A percentile compares a stretch with the other conserved stretches of the same genome.
These are phyloP conservation scores for Nibea coibor DNA, from an alignment of 2,113 vertebrate species.

Conservation along the genomic window DNA sequence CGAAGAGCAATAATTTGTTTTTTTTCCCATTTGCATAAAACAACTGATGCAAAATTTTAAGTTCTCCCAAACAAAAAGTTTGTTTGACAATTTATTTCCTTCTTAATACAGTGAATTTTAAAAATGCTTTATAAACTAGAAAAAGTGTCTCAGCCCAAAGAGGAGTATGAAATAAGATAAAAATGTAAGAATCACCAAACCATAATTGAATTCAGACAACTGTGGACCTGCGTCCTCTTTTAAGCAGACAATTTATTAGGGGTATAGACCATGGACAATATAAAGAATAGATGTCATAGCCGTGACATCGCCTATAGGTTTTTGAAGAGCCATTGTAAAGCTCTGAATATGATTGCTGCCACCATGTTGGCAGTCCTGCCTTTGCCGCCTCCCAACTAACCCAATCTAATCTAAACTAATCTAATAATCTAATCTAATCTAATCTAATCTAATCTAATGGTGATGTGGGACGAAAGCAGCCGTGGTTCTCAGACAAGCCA, in stretches of 20 bases:
- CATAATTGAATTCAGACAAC: not conserved
- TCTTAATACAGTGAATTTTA: not conserved
- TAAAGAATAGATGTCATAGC: too few species aligned
- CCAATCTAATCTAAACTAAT: too few species aligned
- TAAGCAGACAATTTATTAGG: not conserved
- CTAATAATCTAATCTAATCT: too few species aligned
- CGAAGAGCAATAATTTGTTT: not conserved
- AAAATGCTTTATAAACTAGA: not conserved
- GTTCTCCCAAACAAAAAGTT: not conserved
- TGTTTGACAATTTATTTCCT: not conserved
- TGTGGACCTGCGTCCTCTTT: not conserved
- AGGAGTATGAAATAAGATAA: not conserved
- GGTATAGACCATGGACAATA: too few species aligned
- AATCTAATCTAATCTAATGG: too few species aligned
- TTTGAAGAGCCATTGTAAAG: too few species aligned
- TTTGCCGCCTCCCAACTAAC: too few species aligned
- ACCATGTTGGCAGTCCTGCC: too few species aligned
- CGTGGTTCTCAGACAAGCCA: too few species aligned
- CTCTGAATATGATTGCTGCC: too few species aligned
- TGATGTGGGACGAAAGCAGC: too few species aligned
- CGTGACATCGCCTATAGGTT: too few species aligned
- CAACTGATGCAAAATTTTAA: not conserved
- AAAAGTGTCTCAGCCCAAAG: not conserved
- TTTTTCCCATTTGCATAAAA: not conserved
- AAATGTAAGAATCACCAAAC: not conserved